phyloP scores from a whole-genome alignment of 2,113 vertebrate genomes.

The Coptodon rendalli region DNA sequence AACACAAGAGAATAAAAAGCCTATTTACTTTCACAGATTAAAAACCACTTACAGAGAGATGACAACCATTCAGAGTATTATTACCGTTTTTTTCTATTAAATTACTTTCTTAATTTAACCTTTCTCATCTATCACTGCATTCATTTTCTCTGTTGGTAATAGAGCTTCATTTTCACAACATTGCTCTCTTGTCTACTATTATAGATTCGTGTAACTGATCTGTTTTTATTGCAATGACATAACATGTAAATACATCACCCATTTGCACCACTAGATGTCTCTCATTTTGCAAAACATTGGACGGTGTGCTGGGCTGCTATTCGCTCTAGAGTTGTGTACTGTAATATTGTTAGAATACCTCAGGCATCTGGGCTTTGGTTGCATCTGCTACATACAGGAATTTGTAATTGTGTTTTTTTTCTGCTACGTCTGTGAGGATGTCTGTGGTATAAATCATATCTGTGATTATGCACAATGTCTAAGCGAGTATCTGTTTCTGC shows the following conservation, averaged over 20 bases:
- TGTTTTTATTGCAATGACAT: neutral
- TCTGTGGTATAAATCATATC: conserved; percentile 3
- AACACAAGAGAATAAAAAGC: neutral
- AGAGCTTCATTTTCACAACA: neutral
- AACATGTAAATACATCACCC: neutral
- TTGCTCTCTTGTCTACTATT: neutral
- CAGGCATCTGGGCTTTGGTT: neutral
- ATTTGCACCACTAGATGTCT: conserved; percentile 9
- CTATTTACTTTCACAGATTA: neutral
- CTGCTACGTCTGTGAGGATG: neutral
- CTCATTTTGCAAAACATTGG: neutral
- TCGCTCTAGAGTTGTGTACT: neutral
- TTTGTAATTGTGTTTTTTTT: neutral
- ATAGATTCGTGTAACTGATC: neutral
- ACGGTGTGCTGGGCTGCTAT: neutral
- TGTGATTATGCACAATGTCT: neutral
- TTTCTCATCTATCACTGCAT: neutral
- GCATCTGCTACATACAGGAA: neutral
- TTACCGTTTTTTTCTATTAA: neutral
- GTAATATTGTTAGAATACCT: neutral
- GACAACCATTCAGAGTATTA: neutral
- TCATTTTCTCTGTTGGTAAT: neutral
- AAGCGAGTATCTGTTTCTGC: neutral
- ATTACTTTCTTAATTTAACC: neutral
- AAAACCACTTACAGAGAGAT: neutral